Evolutionary conservation across 30 jellyfish, hydroid and myxozoan species (phyloP).

Genomic region (Cassiopea xamachana): DNA sequence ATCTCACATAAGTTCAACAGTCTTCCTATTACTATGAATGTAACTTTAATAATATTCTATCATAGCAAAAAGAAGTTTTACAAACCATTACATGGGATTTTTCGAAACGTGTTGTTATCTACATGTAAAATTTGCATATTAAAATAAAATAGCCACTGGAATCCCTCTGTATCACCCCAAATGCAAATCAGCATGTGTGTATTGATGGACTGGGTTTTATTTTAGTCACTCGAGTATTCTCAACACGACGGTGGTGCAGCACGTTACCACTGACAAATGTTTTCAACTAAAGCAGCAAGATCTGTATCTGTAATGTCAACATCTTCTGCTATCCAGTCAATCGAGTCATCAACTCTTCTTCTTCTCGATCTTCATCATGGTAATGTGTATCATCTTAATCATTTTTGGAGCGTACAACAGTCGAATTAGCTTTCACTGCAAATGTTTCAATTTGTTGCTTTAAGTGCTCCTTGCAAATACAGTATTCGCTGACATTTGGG

Average conservation of each 20-base stretch:
- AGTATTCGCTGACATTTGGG: conserved; percentile 39
- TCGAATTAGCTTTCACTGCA: conserved; percentile 6
- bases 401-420: neutral
- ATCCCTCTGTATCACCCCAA: too few species aligned
- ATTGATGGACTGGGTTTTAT: neutral
- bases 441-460: conserved; percentile 7
- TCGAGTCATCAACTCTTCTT: neutral
- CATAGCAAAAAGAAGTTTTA: neutral
- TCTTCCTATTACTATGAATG: neutral
- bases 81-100: neutral
- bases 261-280: conserved; percentile 8
- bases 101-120: neutral
- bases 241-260: neutral
- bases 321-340: neutral
- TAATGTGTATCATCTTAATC: neutral
- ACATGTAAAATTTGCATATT: too few species aligned
- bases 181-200: neutral
- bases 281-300: neutral
- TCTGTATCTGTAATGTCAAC: neutral
- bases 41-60: neutral
- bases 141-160: too few species aligned
- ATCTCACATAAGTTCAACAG: neutral
- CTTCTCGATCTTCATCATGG: neutral
- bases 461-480: conserved; percentile 18
- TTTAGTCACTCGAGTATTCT: neutral